Base-by-base conservation (phyloP, 2,113 vertebrate genomes). In the Epinephelus lanceolatus region DNA sequence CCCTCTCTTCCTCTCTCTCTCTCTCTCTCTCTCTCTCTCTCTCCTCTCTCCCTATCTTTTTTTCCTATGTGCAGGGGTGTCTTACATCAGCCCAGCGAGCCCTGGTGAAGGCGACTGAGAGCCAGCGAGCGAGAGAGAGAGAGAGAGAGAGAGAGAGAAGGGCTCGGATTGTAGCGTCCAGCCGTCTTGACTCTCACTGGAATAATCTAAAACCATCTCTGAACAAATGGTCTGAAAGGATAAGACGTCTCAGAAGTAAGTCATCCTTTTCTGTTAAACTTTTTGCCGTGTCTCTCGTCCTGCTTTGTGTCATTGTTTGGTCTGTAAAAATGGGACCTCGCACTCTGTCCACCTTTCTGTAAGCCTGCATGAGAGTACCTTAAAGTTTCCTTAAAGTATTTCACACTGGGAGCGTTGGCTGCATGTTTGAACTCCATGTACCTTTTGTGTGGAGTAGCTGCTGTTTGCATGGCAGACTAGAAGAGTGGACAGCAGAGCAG, bases 71-170 rank as follows among this genome's bases (percentile, higher is more conserved):
- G 94, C 95, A 95, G 93, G 94, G 94, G 94, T 96, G 95, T 97
- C 97, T 98, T 98, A 97, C 97, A 98, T 98, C 97, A 99, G 97
- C 97, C 95, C 94, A 89, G 68, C 77, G 88, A 88, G 87, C 76
- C 71, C 78, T 81, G 84, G 60, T 84, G 89, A 76, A 90, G 87
- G 86, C 74, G 47, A 37, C 86, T 72, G 84, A 84, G 88, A 78
- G 79, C 11, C 71, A 88, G 75, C n/a, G 19, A 87, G 76, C 1
- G 47, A 73, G 76, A 1, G 47, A 73, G 5, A 30, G 30, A 30
- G 30, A 30, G 85, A n/a, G 47, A 73, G 76, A 1, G 47, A 73
- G 5, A 84, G 71, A 82, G 71, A 88, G 75, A 88, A 76, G 75
- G 69, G 71, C 71, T 86, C 56, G 66, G 83, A 82, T 83, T 78